Evolutionary conservation across 2,113 vertebrate species (phyloP), one percentile per base, ranked within the genome.

Genomic region (Cnemophilus loriae): DNA sequence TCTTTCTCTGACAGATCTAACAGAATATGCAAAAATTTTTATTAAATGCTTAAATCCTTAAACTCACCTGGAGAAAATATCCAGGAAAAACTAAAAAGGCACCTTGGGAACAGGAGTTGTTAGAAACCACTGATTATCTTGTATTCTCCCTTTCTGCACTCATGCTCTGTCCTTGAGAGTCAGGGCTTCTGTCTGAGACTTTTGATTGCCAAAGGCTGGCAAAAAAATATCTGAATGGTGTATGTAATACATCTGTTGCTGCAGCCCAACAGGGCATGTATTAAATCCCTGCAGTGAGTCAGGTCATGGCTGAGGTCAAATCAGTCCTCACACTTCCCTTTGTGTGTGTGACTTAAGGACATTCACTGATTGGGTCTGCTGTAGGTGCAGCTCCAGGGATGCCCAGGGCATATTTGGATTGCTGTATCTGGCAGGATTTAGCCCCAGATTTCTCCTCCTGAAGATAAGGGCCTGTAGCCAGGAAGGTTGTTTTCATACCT

Each of bases 271-370:
- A 39, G 27, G 79, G 52, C 35, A 75, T 7, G 5, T 56, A 84
- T 60, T 53, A 89, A 94, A 79, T 44, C n/a, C 35, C 37, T 32
- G 7, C 8, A 68, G 50, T 41, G 67, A 87, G 37, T 37, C n/a
- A 85, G 55, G 39, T 69, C 42, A 68, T 52, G 49, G 5, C 7
- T 2, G 2, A 87, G 59, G 33, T 71, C 44, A 75, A 89, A 87
- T 49, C 17, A 56, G 46, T 37, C 26, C 57, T 90, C 1, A 1
- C 2, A 3, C 49, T 39, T 76, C 39, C 27, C 33, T 78, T 69
- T 0, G 0, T 19, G 4, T 2, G 15, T 27, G 17, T 50, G 35
- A 18, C 3, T 1, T 20, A 56, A 61, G 24, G 32, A 49, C 11
- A 44, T 23, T 63, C 32, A 60, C 2, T 9, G 32, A 28, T 12